Conservation (phyloP, 2,797 vertebrate genomes). For the Choloepus didactylus region DNA sequence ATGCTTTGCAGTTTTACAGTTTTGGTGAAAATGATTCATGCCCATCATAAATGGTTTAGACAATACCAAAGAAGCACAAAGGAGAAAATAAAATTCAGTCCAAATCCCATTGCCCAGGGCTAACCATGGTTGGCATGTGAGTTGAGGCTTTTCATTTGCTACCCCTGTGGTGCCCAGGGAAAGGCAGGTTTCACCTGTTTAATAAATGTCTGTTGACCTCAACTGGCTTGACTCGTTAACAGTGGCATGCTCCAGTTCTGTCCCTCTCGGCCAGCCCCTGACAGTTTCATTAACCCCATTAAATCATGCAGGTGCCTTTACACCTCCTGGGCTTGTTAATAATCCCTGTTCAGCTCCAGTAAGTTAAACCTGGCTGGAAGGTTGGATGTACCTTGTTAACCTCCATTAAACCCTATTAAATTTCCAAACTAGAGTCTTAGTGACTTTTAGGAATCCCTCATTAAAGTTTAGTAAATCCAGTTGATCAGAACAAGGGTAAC, state of each 20-base stretch:
- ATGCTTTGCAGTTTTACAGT: conserved; percentile 28
- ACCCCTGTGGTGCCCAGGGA: neutral
- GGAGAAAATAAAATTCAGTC: neutral
- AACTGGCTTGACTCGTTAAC: neutral
- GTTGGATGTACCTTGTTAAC: conserved; percentile 82
- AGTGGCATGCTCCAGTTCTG: neutral
- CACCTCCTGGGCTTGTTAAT: conserved; percentile 68
- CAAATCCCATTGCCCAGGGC: neutral
- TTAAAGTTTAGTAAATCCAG: conserved; percentile 71
- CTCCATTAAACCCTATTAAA: conserved; percentile 82
- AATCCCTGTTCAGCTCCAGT: conserved; percentile 53
- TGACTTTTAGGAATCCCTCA: conserved; percentile 76
- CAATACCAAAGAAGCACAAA: neutral
- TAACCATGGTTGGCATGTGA: neutral
- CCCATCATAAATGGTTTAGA: conserved; percentile 2
- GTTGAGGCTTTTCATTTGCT: neutral
- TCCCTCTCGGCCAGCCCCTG: conserved; percentile 51
- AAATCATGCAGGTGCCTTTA: conserved; percentile 71
- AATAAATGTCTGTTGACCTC: conserved; percentile 48
- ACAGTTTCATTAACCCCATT: conserved; percentile 81
- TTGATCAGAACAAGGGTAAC: neutral
- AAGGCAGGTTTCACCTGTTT: neutral
- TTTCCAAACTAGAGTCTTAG: conserved; percentile 69
- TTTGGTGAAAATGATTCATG: conserved; percentile 4
- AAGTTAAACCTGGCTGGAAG: conserved; percentile 72